Conservation (phyloP, 2,113 vertebrate genomes). For the Melospiza georgiana region DNA sequence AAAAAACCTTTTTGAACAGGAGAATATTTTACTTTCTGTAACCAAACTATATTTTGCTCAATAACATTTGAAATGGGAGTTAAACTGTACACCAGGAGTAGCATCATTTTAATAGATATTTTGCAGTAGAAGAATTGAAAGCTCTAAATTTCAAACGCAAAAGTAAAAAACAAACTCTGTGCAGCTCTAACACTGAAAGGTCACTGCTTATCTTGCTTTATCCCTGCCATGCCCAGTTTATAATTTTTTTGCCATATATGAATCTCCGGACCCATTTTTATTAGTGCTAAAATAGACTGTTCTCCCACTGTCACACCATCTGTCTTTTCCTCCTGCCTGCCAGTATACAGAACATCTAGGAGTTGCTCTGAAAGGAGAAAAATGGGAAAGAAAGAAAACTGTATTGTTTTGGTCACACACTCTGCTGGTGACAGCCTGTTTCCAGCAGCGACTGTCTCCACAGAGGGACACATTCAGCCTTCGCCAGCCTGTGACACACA, state of each 20-base stretch:
- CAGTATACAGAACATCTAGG: constrained; percentile 49
- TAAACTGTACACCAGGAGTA: neutral
- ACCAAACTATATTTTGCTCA: neutral
- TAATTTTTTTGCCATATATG: neutral
- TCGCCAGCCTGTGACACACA: neutral
- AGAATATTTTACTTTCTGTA: neutral
- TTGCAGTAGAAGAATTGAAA: neutral
- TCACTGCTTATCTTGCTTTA: constrained; percentile 10
- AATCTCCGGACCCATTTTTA: constrained; percentile 60
- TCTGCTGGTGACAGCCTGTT: constrained; percentile 23
- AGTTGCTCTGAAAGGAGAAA: constrained; percentile 23
- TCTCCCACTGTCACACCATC: constrained; percentile 70
- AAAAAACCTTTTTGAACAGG: neutral
- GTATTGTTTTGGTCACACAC: constrained; percentile 60
- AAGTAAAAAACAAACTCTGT: neutral
- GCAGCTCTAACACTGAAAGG: constrained; percentile 20
- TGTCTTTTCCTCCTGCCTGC: constrained; percentile 45
- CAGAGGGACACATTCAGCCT: constrained; percentile 3
- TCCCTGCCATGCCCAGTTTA: neutral
- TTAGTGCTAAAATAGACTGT: constrained; percentile 71
- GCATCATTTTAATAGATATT: neutral
- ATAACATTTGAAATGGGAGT: neutral
- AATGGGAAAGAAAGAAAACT: neutral
- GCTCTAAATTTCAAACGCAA: neutral
- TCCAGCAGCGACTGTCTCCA: constrained; percentile 50